Conservation (phyloP, 2,888 invertebrate genomes). For the Mimumesa dahlbomi region DNA sequence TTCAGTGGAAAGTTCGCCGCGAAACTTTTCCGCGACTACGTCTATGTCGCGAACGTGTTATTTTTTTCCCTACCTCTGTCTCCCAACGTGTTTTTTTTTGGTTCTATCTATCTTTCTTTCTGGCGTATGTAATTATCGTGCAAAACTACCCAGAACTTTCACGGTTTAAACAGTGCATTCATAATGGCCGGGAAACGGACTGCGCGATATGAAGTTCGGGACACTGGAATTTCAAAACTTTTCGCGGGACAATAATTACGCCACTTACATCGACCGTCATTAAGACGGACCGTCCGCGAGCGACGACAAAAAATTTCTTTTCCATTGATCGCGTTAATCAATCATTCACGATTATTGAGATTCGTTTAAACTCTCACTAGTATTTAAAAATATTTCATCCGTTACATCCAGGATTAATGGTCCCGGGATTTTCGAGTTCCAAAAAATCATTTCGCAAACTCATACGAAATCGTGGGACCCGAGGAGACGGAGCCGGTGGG, state of each 20-base stretch:
- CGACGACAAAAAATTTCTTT: too few species aligned
- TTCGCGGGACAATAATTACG: too few species aligned
- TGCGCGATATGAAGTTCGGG: not conserved
- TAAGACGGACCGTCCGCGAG: too few species aligned
- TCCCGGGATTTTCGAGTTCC: not conserved
- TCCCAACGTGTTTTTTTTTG: slow-evolving; percentile 26
- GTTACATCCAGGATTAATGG: too few species aligned
- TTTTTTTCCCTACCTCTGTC: slow-evolving; percentile 25
- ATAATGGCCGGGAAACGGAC: not conserved
- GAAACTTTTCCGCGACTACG: slow-evolving; percentile 34
- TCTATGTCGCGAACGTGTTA: too few species aligned
- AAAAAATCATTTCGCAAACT: not conserved
- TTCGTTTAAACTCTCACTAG: too few species aligned
- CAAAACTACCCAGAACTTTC: slow-evolving; percentile 2
- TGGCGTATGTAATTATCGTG: slow-evolving; percentile 39
- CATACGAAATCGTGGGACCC: slow-evolving; percentile 29
- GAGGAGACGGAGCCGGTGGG: slow-evolving; percentile 7
- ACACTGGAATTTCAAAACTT: not conserved
- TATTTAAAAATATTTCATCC: too few species aligned
- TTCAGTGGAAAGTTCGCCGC: slow-evolving; percentile 42
- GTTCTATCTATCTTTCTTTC: not conserved
- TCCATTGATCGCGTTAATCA: too few species aligned
- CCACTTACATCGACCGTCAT: too few species aligned
- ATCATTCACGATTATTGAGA: too few species aligned
- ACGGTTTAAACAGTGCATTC: slow-evolving; percentile 7